Base-by-base conservation (phyloP, 2,888 invertebrate species). In the Leptothorax acervorum region DNA sequence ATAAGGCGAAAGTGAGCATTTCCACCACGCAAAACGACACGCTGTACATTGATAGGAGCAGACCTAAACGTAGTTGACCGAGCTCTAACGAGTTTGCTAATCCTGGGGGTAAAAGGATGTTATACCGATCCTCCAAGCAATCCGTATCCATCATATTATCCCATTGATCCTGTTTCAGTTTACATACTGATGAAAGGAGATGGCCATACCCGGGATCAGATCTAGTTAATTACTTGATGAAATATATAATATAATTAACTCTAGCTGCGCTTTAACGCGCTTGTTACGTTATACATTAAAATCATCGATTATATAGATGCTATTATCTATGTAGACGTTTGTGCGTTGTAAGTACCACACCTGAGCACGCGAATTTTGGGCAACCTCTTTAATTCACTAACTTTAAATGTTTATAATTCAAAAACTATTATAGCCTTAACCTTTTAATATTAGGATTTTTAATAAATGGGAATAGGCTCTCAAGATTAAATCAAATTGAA, bases 1-100 rank as follows among this genome's bases (percentile, higher is more conserved):
- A 35, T 9, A 11, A 23, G 12, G 0, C 6, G 9, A 35, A 23
- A 42, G 2, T 35, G 9, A 51, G 18, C 11, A 51, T 70, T 70
- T 70, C 31, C 35, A 4, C 12, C n/a, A 18, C 35, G 35, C 12
- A 51, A 51, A 51, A 28, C 11, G 35, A 70, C 31, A 51, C 4
- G 6, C 8, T 51, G 12, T n/a, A 70, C 35, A 70, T 39, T 51
- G 51, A 39, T 42, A 39, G 28, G 5, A 53, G 55, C 62, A 62
- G 42, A 74, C 23, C n/a, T n/a, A n/a, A n/a, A n/a, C 48, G 42
- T 63, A 65, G 5, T 15, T 55, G 45, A 53, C 48, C 45, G 23
- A 63, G 51, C n/a, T n/a, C 51, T 53, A 71, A 84, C 73, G 60
- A 79, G 79, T 62, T 84, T 71, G 51, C 35, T 60, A 78, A 84